A percentile compares a stretch with the other conserved stretches of the same genome.
phyloP scores from a whole-genome alignment of 2,888 invertebrate species.

The Apotomis turbidana region DNA sequence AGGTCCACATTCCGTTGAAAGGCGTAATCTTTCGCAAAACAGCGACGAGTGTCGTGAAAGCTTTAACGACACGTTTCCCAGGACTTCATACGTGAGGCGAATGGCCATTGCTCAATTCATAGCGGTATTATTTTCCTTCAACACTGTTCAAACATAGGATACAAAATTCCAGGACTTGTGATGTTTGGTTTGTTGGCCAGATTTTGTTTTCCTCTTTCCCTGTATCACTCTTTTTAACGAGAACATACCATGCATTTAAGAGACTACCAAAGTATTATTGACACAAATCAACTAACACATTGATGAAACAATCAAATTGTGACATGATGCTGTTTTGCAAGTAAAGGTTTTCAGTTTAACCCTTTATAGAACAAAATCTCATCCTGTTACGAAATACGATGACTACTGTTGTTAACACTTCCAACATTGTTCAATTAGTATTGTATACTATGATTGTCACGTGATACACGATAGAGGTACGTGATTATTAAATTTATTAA shows the following conservation, averaged over 20 bases:
- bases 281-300: no score
- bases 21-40: constrained; percentile 66
- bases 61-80: constrained; percentile 57
- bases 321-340: no score
- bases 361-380: no score
- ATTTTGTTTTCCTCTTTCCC: constrained; percentile 27
- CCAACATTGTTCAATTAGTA: no score
- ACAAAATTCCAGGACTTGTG: constrained; percentile 2
- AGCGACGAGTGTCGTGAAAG: constrained; percentile 71
- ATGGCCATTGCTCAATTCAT: constrained; percentile 20
- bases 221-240: neutral
- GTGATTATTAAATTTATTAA: no score
- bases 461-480: no score
- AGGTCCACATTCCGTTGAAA: constrained; percentile 54
- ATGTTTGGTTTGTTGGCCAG: neutral
- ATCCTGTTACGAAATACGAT: no score
- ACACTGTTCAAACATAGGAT: neutral
- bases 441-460: neutral
- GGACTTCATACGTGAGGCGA: constrained; percentile 54
- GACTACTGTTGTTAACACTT: neutral
- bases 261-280: no score
- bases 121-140: constrained; percentile 21
- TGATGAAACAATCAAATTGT: no score
- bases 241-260: neutral
- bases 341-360: no score